These are phyloP conservation scores for Orthosia gracilis DNA, from an alignment of 2,888 invertebrate species.

Conservation along the genomic window DNA sequence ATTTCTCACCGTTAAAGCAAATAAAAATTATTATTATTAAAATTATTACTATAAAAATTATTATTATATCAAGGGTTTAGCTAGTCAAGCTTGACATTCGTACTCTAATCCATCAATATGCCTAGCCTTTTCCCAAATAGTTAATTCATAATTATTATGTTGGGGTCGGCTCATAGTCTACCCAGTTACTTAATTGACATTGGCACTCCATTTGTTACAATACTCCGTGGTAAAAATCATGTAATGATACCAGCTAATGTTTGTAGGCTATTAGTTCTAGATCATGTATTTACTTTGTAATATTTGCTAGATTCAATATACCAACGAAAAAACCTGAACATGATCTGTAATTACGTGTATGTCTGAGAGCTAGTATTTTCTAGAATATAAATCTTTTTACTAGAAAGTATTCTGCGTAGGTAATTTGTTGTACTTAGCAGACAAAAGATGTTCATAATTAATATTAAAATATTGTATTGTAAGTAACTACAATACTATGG, in stretches of 20 bases:
- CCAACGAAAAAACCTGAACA: constrained; percentile 7
- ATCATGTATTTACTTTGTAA: not conserved
- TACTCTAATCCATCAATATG: not conserved
- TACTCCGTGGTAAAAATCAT: not conserved
- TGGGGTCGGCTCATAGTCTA: no score
- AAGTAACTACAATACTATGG: no score
- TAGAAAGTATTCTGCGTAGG: not conserved
- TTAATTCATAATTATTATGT: no score
- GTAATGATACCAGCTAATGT: constrained; percentile 5
- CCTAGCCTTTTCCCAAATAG: not conserved
- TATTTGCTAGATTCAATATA: constrained; percentile 21
- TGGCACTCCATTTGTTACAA: constrained; percentile 30
- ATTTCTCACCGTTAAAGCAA: no score
- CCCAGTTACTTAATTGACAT: constrained; percentile 32
- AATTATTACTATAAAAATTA: no score
- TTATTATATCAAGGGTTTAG: not conserved
- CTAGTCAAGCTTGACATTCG: not conserved
- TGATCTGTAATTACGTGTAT: constrained; percentile 11
- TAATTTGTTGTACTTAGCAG: not conserved
- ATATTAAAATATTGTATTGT: not conserved
- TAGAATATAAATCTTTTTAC: not conserved
- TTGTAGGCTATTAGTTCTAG: constrained; percentile 7
- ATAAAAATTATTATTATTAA: no score
- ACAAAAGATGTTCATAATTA: not conserved
- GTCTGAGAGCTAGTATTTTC: not conserved